Evolutionary conservation across 1,140 invertebrate genomes (phyloP).

Genomic region (Ceratina australensis): DNA sequence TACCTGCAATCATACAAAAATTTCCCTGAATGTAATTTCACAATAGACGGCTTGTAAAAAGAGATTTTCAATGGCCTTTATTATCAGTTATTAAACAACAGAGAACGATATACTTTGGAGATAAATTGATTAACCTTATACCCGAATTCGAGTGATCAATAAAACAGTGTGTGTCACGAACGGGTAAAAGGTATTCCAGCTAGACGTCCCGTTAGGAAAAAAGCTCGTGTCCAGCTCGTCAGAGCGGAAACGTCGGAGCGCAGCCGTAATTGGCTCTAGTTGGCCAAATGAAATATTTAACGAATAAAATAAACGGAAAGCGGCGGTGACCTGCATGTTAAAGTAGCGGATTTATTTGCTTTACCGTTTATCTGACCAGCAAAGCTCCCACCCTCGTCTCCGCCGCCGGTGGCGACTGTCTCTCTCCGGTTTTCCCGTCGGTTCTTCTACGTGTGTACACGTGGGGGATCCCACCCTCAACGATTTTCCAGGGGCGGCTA

Average conservation of each 20-base stretch:
- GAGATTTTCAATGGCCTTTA: no score
- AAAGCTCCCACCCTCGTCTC: slow-evolving; percentile 25
- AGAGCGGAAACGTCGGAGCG: slow-evolving; percentile 53
- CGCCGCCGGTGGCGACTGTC: slow-evolving; percentile 7
- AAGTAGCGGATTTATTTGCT: slow-evolving; percentile 79
- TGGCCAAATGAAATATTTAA: slow-evolving; percentile 78
- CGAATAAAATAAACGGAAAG: slow-evolving; percentile 78
- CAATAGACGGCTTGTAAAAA: no score
- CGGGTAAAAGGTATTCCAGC: no score
- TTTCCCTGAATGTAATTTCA: neutral
- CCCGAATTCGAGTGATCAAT: no score
- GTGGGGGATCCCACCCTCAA: slow-evolving; percentile 54
- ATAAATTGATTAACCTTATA: no score
- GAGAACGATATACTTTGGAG: no score
- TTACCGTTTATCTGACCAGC: slow-evolving; percentile 72
- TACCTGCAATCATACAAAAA: slow-evolving; percentile 83
- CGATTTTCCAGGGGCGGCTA: slow-evolving; percentile 61
- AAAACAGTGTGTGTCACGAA: no score
- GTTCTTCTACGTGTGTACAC: slow-evolving; percentile 49
- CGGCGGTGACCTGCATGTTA: slow-evolving; percentile 78
- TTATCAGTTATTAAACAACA: no score
- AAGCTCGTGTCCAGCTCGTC: slow-evolving; percentile 44
- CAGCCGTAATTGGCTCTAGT: slow-evolving; percentile 74
- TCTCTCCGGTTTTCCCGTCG: slow-evolving; percentile 21
- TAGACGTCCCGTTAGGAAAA: neutral